Conservation (phyloP, 2,113 vertebrate genomes). For the Lathamus discolor region DNA sequence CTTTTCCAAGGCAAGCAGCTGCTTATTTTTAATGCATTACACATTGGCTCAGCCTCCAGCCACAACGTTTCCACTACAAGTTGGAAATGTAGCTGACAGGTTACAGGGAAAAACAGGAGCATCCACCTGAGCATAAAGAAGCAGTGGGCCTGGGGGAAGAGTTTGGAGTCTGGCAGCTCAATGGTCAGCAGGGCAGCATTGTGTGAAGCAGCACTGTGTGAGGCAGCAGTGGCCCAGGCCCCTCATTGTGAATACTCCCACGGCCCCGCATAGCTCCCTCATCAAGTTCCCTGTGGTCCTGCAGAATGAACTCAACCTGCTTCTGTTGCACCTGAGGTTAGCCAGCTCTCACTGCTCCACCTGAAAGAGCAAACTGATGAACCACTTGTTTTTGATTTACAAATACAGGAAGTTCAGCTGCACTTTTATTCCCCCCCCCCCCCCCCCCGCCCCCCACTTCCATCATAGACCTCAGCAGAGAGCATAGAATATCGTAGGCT, state of each 20-base stretch:
- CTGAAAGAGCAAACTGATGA: neutral
- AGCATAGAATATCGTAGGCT: neutral
- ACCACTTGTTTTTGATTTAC: neutral
- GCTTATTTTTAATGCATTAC: neutral
- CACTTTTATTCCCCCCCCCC: neutral
- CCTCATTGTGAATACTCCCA: neutral
- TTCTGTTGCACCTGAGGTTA: neutral
- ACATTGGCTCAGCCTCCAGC: neutral
- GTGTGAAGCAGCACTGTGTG: neutral
- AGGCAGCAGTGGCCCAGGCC: neutral
- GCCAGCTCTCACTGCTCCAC: neutral
- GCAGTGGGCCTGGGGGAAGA: neutral
- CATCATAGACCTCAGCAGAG: neutral
- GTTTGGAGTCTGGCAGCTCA: neutral
- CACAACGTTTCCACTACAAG: neutral
- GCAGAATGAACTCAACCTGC: accelerated
- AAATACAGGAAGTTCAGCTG: neutral
- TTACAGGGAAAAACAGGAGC: neutral
- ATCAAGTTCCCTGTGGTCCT: neutral
- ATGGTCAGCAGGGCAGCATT: neutral
- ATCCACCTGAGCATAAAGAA: neutral
- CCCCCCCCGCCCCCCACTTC: neutral
- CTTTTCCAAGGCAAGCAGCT: neutral
- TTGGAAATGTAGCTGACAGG: neutral
- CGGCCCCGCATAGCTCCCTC: neutral